These are phyloP conservation scores for Buathra laborator DNA, from an alignment of 2,888 invertebrate genomes.

Conservation along the genomic window DNA sequence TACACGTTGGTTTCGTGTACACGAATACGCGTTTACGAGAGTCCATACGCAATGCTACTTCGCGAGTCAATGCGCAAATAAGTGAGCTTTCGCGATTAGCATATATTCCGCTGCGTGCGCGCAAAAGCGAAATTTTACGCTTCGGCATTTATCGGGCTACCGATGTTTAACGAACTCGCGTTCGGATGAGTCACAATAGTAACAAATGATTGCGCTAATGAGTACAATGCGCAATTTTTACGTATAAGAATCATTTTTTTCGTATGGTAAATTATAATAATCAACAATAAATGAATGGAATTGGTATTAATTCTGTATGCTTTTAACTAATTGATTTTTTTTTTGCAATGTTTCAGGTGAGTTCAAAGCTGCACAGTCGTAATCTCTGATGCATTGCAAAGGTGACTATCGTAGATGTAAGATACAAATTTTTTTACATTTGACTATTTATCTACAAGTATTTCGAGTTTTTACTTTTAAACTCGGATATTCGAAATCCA, in stretches of 20 bases:
- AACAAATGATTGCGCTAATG: background rate
- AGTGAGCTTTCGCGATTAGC: constrained; percentile 17
- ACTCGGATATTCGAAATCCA: background rate
- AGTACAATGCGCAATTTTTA: background rate
- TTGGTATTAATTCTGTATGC: background rate
- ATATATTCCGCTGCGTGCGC: background rate
- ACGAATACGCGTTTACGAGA: background rate
- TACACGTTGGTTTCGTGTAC: background rate
- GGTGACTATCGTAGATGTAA: background rate
- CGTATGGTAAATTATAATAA: no score
- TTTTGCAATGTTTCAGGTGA: constrained; percentile 40
- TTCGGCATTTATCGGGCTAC: background rate
- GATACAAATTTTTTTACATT: no score
- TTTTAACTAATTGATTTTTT: background rate
- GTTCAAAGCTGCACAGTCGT: constrained; percentile 3
- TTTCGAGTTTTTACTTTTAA: background rate
- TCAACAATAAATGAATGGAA: background rate
- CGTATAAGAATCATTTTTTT: background rate
- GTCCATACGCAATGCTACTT: constrained; percentile 3
- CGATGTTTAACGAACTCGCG: background rate
- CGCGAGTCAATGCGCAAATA: constrained; percentile 27
- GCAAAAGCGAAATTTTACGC: background rate
- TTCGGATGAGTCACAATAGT: background rate
- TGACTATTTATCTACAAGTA: background rate
- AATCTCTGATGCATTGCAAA: background rate